phyloP scores from a whole-genome alignment of 1,140 invertebrate genomes.

The Drosophila watanabei region DNA sequence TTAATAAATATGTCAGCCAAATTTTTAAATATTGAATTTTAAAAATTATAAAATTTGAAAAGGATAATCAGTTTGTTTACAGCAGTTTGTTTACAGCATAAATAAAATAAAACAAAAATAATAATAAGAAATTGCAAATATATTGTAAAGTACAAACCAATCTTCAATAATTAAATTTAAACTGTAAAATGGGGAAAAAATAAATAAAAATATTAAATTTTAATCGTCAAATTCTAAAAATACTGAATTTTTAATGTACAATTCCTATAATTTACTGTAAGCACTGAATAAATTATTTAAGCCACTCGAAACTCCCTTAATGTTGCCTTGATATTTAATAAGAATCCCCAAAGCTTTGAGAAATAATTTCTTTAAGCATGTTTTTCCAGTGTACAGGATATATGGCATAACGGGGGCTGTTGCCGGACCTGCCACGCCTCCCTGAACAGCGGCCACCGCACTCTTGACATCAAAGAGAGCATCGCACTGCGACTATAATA shows the following conservation, averaged over 20 bases:
- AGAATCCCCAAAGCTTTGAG: not conserved
- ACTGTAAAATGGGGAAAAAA: not conserved
- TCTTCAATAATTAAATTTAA: not conserved
- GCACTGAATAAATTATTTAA: not conserved
- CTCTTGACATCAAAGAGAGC: conserved; percentile 62
- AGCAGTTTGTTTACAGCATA: no score
- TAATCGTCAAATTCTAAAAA: not conserved
- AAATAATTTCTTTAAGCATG: not conserved
- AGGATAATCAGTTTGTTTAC: no score
- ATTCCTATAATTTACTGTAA: not conserved
- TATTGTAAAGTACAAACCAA: no score
- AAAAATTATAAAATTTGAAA: no score
- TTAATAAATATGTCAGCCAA: not conserved
- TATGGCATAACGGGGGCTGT: not conserved
- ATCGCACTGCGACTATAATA: conserved; percentile 65
- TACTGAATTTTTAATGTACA: not conserved
- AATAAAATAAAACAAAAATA: no score
- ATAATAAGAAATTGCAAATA: no score
- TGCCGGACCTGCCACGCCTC: conserved; percentile 10
- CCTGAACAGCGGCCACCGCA: conserved; percentile 6
- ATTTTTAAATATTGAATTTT: no score
- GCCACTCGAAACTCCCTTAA: not conserved
- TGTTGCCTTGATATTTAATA: not conserved
- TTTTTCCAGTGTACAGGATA: conserved; percentile 2
- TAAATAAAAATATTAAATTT: not conserved